A percentile compares a stretch with the other conserved stretches of the same genome.
Conservation (phyloP, 2,888 invertebrate genomes). For the Eucera pruinosa region DNA sequence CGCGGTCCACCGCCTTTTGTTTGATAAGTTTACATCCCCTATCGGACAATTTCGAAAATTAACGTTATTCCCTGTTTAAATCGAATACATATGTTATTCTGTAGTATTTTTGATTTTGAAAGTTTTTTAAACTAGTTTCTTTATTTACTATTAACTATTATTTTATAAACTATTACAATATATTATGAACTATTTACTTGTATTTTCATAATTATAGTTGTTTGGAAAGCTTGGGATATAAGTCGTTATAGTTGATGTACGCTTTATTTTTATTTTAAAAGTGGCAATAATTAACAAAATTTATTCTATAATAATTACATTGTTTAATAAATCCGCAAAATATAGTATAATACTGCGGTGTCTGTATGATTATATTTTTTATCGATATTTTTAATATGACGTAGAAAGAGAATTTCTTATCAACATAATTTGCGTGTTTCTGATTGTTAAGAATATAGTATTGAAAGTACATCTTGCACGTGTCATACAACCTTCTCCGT, state of each 20-base stretch:
- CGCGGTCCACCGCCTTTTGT: conserved; percentile 12
- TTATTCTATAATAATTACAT: neutral
- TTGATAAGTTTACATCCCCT: conserved; percentile 1
- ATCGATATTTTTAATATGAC: neutral
- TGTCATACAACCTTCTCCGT: too few species aligned
- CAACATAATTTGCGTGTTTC: neutral
- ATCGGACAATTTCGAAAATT: neutral
- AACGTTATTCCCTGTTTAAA: neutral
- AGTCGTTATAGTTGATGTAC: neutral
- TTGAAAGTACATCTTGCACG: neutral
- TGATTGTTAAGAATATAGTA: neutral
- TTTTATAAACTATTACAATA: too few species aligned
- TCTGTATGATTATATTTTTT: neutral
- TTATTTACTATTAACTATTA: too few species aligned
- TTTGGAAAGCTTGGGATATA: neutral
- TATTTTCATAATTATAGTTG: neutral
- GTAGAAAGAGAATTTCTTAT: neutral
- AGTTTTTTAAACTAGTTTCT: neutral
- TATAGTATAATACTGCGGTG: neutral
- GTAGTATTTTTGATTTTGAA: neutral
- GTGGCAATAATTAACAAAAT: neutral
- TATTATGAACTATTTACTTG: neutral
- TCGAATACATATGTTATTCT: neutral
- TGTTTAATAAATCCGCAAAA: neutral
- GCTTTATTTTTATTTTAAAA: neutral